Conservation (phyloP, 2,797 vertebrate species). For the Siniperca scherzeri region DNA sequence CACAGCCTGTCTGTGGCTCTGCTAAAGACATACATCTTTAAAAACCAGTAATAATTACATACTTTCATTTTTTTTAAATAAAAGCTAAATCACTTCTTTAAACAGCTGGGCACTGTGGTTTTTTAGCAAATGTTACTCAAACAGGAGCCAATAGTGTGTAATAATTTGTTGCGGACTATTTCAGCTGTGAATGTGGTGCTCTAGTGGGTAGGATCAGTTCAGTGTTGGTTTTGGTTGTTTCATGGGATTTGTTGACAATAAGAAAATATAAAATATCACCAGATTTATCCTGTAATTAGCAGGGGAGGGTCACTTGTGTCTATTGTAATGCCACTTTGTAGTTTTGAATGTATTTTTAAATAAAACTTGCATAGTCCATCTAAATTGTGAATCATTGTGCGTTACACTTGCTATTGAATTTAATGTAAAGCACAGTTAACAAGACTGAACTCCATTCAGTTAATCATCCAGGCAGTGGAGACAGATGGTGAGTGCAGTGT, state of each 20-base stretch:
- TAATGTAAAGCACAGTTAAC: not conserved
- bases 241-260: not conserved
- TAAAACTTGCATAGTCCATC: not conserved
- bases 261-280: not conserved
- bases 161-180: not conserved
- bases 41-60: too few relatives aligned
- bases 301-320: too few relatives aligned
- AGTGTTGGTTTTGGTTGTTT: not conserved
- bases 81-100: not conserved
- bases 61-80: not conserved
- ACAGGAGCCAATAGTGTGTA: too few relatives aligned
- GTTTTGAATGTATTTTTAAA: not conserved
- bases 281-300: not conserved
- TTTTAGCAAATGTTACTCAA: not conserved
- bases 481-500: slow-evolving; percentile 37
- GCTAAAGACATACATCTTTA: too few relatives aligned
- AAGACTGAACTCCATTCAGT: slow-evolving; percentile 28
- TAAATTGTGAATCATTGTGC: not conserved
- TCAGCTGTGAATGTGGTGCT: not conserved
- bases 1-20: not conserved
- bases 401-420: not conserved
- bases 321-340: not conserved
- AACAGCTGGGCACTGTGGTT: not conserved
- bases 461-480: slow-evolving; percentile 13
- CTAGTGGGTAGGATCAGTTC: not conserved